Evolutionary conservation across 2,113 vertebrate species (phyloP).

Genomic region (Tylochromis polylepis): DNA sequence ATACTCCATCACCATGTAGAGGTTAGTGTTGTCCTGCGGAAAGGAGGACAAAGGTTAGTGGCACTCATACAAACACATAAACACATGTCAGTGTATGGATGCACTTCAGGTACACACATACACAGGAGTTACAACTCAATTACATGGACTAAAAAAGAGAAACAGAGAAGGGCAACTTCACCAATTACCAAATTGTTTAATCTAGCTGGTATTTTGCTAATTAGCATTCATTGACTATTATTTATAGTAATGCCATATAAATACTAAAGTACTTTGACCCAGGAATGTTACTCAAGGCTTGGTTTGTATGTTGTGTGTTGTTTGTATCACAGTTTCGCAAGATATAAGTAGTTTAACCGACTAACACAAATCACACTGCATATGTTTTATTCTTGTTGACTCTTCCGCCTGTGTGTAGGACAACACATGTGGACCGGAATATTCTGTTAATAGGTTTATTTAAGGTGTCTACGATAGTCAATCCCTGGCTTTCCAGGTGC

Average conservation of each 20-base stretch:
- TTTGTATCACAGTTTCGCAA: neutral
- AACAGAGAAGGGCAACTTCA: neutral
- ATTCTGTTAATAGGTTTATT: constrained; percentile 61
- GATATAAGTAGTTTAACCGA: neutral
- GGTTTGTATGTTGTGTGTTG: neutral
- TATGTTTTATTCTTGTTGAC: neutral
- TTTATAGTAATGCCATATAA: neutral
- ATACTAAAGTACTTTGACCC: neutral
- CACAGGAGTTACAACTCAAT: neutral
- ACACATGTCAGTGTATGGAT: neutral
- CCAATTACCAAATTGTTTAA: neutral
- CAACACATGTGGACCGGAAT: constrained; percentile 1
- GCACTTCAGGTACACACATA: neutral
- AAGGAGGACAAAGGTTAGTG: constrained; percentile 22
- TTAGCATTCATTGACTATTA: neutral
- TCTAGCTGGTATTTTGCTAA: neutral
- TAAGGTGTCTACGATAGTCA: constrained; percentile 29
- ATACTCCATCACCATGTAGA: constrained; percentile 96
- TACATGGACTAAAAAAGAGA: neutral
- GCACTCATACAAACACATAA: neutral
- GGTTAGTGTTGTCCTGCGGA: constrained; percentile 84
- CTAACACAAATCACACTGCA: neutral
- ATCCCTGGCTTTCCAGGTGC: constrained; percentile 16
- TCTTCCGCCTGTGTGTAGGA: neutral
- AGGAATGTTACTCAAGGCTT: neutral